Conservation (phyloP, 2,113 vertebrate species). For the Lycaon pictus region DNA sequence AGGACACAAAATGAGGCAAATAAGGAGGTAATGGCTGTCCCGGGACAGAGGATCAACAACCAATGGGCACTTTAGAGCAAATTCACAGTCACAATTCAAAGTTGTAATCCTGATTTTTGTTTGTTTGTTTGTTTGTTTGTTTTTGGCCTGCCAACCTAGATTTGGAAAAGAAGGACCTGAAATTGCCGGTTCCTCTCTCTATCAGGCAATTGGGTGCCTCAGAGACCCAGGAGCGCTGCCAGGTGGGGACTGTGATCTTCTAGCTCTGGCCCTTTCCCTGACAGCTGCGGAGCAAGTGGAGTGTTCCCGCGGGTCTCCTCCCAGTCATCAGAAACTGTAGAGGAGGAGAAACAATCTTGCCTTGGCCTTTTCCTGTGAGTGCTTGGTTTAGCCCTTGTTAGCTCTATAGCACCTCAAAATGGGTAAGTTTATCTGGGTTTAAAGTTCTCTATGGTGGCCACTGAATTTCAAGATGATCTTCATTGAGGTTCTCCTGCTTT, state of each 20-base stretch:
- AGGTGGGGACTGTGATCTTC: too few species aligned
- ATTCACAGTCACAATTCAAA: background rate
- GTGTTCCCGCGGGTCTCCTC: background rate
- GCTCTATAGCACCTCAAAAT: background rate
- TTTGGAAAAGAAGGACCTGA: background rate
- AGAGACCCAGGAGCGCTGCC: too few species aligned
- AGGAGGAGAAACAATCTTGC: background rate
- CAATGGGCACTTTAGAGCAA: background rate
- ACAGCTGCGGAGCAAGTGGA: background rate
- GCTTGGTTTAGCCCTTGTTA: background rate
- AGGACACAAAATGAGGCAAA: background rate
- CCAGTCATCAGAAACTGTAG: background rate
- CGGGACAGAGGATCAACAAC: background rate
- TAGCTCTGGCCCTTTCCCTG: too few species aligned
- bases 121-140: too few species aligned
- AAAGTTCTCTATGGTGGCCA: background rate
- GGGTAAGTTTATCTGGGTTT: background rate
- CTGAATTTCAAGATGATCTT: background rate
- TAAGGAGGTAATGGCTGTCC: background rate
- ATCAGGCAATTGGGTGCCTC: too few species aligned
- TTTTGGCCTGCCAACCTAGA: background rate
- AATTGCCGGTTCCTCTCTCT: background rate
- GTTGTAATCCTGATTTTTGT: background rate
- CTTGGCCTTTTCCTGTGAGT: background rate
- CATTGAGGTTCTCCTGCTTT: background rate